Percentiles rank a stretch among this genome's conserved stretches.
Conservation (phyloP, 2,113 vertebrate genomes). For the Scortum barcoo region DNA sequence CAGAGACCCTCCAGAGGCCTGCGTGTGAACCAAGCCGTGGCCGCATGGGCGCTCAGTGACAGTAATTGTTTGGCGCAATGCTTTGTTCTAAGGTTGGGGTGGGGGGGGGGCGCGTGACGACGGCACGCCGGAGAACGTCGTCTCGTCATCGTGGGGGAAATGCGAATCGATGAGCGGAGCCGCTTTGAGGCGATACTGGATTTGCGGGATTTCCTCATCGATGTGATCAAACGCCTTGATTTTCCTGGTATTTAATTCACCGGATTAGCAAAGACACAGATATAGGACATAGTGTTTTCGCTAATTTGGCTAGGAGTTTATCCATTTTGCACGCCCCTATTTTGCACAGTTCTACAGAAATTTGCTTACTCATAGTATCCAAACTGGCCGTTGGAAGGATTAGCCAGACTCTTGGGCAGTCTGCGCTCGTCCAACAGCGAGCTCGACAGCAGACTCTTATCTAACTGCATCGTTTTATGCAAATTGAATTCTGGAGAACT, state of each 20-base stretch:
- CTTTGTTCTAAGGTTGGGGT: neutral
- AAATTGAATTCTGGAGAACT: constrained; percentile 35
- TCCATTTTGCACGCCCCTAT: neutral
- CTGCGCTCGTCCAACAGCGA: constrained; percentile 11
- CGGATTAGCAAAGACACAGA: neutral
- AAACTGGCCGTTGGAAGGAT: constrained; percentile 13
- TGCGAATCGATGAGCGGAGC: constrained; percentile 26
- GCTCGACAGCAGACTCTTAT: constrained; percentile 39
- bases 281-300: too few species aligned
- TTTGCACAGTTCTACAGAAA: neutral
- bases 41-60: constrained; percentile 43
- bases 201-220: neutral
- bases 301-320: neutral
- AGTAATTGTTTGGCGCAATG: constrained; percentile 53
- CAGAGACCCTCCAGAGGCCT: constrained; percentile 55
- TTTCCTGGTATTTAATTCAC: constrained; percentile 9
- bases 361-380: constrained; percentile 8
- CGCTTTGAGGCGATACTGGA: constrained; percentile 9
- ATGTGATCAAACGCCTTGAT: constrained; percentile 8
- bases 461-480: constrained; percentile 35
- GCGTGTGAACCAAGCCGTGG: constrained; percentile 60
- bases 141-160: constrained; percentile 16
- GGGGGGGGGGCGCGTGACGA: neutral
- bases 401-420: constrained; percentile 1
- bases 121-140: too few species aligned